phyloP scores from a whole-genome alignment of 2,797 vertebrate species.

The Pangasius larnaudii region DNA sequence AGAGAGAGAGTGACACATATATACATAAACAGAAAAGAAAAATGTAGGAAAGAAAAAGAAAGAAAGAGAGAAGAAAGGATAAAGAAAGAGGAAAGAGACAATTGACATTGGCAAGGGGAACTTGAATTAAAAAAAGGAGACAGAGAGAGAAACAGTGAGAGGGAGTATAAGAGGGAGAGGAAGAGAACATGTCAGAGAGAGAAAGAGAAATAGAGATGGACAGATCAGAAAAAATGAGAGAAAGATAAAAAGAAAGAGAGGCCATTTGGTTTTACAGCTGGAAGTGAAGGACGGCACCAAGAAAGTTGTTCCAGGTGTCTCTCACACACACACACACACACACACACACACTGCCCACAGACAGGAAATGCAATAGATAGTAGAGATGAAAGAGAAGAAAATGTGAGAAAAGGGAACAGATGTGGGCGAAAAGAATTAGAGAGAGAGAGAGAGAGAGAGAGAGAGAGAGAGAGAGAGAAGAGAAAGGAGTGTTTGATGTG shows the following conservation, averaged over 20 bases:
- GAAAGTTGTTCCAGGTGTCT: slow-evolving; percentile 32
- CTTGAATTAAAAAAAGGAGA: neutral
- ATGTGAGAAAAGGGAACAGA: slow-evolving; percentile 17
- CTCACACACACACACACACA: slow-evolving; percentile 22
- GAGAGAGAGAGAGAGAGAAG: slow-evolving; percentile 11
- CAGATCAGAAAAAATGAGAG: neutral
- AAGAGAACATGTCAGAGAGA: neutral
- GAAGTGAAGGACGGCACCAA: neutral
- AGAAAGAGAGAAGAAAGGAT: slow-evolving; percentile 10
- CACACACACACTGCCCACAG: slow-evolving; percentile 12
- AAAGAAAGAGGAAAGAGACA: neutral
- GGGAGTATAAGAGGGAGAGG: neutral
- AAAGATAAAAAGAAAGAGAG: neutral
- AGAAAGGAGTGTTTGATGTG: slow-evolving; percentile 70
- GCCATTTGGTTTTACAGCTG: neutral
- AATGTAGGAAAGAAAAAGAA: neutral
- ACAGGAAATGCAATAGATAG: slow-evolving; percentile 21
- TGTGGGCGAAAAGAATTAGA: slow-evolving; percentile 14
- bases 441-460: slow-evolving; percentile 1
- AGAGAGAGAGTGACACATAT: neutral
- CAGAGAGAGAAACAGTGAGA: neutral
- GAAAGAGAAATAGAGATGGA: neutral
- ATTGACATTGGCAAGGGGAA: neutral
- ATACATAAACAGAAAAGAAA: neutral
- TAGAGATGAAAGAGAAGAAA: slow-evolving; percentile 40